phyloP scores from a whole-genome alignment of 2,888 invertebrate genomes.

The Macrosoma leucophasiata region DNA sequence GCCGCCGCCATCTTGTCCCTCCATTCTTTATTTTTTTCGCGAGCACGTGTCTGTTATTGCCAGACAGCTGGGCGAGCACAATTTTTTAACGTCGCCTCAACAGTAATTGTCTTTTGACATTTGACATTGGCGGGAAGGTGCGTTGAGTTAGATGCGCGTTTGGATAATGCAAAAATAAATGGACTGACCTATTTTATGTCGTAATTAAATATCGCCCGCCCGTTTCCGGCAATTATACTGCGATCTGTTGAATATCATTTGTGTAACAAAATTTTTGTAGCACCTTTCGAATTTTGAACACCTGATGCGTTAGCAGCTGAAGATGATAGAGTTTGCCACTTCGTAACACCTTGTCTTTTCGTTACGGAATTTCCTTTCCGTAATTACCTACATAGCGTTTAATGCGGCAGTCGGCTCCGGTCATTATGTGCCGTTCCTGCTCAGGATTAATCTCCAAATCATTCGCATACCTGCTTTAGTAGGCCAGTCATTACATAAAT shows the following conservation, averaged over 20 bases:
- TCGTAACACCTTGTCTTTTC: constrained; percentile 58
- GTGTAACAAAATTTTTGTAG: constrained; percentile 43
- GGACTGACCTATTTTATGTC: constrained; percentile 57
- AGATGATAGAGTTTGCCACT: constrained; percentile 35
- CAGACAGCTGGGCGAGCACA: constrained; percentile 62
- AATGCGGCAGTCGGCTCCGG: constrained; percentile 24
- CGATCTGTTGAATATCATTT: constrained; percentile 44
- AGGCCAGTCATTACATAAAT: no score
- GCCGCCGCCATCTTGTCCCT: constrained; percentile 60
- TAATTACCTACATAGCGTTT: constrained; percentile 51
- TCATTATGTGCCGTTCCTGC: no score
- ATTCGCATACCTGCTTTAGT: no score
- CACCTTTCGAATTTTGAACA: constrained; percentile 64
- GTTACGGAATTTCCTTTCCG: constrained; percentile 58
- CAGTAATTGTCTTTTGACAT: constrained; percentile 39
- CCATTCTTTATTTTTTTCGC: constrained; percentile 55
- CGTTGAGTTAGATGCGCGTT: constrained; percentile 44
- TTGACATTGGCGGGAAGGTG: constrained; percentile 46
- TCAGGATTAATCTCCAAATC: no score
- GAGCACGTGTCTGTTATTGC: constrained; percentile 64
- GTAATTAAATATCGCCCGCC: constrained; percentile 55
- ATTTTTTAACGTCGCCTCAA: constrained; percentile 45
- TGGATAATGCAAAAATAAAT: constrained; percentile 52
- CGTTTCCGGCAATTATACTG: constrained; percentile 58
- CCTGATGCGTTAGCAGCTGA: constrained; percentile 58